Base-by-base conservation (phyloP, 2,113 vertebrate species). In the Hylia prasina region DNA sequence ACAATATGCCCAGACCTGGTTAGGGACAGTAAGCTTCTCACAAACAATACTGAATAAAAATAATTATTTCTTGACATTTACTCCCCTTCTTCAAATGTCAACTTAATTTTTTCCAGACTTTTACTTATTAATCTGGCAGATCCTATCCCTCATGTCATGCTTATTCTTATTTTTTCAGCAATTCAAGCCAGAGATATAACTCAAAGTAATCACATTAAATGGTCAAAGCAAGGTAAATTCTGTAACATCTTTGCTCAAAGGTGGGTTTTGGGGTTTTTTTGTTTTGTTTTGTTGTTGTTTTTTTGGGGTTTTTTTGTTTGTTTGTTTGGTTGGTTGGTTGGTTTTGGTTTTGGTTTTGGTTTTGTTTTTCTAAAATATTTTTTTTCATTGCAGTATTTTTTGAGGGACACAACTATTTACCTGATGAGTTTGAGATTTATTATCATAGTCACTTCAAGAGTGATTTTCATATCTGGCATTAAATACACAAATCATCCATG, bases 21-120 rank as follows among this genome's bases (percentile, higher is more conserved):
- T 66, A 77, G 39, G 63, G 25, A 90, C 65, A 86, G 50, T 73
- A 88, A 80, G 28, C 17, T 73, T 72, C 75, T 90, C n/a, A 77
- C 19, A 65, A 96, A 33, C 1, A 4, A 63, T 92, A 93, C 33
- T 78, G 64, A 87, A 94, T 50, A 76, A 77, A 88, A 95, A 89
- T 42, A 87, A 82, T 84, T 82, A 89, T 95, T 93, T 93, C 82
- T 89, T 96, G 89, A 90, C 64, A 94, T 94, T 95, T 95, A 89
- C 81, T 94, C 58, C 50, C 42, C 50, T 79, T 96, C 88, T 90
- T 93, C 76, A 96, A 94, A 94, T 92, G 82, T 77, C 89, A 96
- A 51, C 73, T 72, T 90, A 86, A 47, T 92, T 88, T 93, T 94
- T 95, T 81, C 47, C 66, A 70, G 30, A 24, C 31, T 91, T 90